phyloP scores from a whole-genome alignment of 1,140 invertebrate species.

The Euwallacea fornicatus region DNA sequence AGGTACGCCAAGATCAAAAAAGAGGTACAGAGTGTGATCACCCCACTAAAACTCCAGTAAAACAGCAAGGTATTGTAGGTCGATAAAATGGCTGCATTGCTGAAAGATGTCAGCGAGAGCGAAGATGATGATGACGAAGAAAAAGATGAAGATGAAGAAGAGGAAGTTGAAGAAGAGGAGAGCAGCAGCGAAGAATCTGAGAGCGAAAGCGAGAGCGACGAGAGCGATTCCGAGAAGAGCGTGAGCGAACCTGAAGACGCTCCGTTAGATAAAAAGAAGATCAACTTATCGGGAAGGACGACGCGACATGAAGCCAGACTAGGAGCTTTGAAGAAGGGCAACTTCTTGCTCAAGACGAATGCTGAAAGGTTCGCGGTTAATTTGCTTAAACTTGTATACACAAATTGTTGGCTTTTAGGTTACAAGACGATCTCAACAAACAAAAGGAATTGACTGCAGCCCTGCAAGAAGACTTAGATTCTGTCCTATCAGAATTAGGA shows the following conservation, averaged over 20 bases:
- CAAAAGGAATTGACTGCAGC: constrained; percentile 74
- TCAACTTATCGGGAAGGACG: constrained; percentile 61
- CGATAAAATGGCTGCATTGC: constrained; percentile 83
- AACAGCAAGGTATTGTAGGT: constrained; percentile 60
- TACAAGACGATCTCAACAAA: constrained; percentile 81
- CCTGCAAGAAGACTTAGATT: constrained; percentile 81
- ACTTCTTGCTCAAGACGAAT: constrained; percentile 81
- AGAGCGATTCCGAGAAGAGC: constrained; percentile 57
- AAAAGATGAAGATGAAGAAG: constrained; percentile 58
- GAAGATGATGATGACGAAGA: constrained; percentile 70
- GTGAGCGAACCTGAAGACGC: constrained; percentile 69
- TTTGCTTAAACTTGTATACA: background rate
- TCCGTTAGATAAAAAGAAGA: constrained; percentile 64
- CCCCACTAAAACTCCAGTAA: background rate
- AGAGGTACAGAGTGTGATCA: constrained; percentile 62
- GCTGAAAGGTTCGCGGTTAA: constrained; percentile 63
- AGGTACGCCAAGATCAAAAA: constrained; percentile 78
- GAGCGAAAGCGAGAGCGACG: constrained; percentile 66
- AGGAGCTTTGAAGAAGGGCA: constrained; percentile 79
- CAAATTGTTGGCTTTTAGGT: constrained; percentile 35
- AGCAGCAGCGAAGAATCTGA: constrained; percentile 61
- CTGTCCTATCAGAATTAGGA: constrained; percentile 73
- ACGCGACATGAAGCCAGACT: constrained; percentile 77
- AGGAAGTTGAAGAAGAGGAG: constrained; percentile 64
- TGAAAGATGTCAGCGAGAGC: constrained; percentile 77